Conservation (phyloP, 2,113 vertebrate genomes). For the Leptosomus discolor region DNA sequence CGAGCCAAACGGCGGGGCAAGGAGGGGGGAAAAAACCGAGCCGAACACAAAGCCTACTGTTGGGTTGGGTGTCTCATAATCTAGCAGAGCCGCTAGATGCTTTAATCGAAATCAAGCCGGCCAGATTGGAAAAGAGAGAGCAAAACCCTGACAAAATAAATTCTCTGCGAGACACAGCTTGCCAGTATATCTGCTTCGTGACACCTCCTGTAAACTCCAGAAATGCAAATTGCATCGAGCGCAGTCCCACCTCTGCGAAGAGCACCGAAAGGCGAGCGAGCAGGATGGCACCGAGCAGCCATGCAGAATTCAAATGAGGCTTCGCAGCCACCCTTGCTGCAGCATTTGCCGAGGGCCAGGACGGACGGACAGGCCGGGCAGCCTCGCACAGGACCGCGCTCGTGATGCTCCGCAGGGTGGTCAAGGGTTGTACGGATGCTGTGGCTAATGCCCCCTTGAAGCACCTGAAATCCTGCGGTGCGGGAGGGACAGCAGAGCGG, state of each 20-base stretch:
- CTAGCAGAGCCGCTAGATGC: not conserved
- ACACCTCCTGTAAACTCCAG: conserved; percentile 23
- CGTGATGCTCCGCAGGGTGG: accelerated
- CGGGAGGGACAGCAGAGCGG: not conserved
- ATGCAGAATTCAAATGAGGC: not conserved
- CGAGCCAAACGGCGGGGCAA: not conserved
- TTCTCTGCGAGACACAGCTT: conserved; percentile 53
- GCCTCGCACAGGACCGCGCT: accelerated
- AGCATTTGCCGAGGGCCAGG: accelerated
- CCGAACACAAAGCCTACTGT: not conserved
- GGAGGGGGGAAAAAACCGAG: not conserved
- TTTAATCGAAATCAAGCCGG: not conserved
- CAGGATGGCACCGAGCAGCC: not conserved
- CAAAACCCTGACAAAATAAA: conserved; percentile 8
- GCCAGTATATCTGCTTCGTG: not conserved
- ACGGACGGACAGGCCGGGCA: accelerated
- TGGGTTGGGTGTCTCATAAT: not conserved
- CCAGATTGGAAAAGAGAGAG: conserved; percentile 54
- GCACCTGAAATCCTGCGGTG: accelerated
- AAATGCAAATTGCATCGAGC: not conserved
- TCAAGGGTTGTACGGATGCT: not conserved
- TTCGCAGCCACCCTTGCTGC: not conserved
- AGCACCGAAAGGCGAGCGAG: not conserved
- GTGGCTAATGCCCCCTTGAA: accelerated
- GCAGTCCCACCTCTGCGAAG: not conserved